A percentile compares a stretch with the other conserved stretches of the same genome.
Evolutionary conservation across 2,888 invertebrate species (phyloP).

Genomic region (Drosophila nr. perissopoda): DNA sequence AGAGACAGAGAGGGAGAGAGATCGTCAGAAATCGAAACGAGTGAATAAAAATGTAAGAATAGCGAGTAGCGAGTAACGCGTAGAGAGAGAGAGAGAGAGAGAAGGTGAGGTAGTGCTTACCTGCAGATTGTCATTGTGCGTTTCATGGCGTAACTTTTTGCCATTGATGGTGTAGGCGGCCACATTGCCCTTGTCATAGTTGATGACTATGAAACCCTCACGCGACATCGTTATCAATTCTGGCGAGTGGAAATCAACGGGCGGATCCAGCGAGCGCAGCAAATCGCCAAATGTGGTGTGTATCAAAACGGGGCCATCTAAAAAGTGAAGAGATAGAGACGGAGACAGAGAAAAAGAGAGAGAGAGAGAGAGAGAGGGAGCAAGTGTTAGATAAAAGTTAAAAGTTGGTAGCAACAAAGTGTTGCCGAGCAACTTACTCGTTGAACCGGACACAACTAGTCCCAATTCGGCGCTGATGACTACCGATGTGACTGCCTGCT

Average conservation of each 20-base stretch:
- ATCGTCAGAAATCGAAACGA: neutral
- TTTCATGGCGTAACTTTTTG: conserved; percentile 93
- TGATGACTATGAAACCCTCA: conserved; percentile 97
- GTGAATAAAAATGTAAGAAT: neutral
- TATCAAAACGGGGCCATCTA: conserved; percentile 97
- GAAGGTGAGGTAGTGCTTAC: conserved; percentile 85
- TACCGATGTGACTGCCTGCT: conserved; percentile 97
- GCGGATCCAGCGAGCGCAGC: conserved; percentile 94
- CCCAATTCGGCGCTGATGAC: conserved; percentile 99
- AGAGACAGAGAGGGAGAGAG: neutral
- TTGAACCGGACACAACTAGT: conserved; percentile 97
- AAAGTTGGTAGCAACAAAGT: neutral
- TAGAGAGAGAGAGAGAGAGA: neutral
- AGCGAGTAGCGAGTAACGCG: neutral
- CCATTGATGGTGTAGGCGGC: conserved; percentile 98
- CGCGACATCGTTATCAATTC: conserved; percentile 97
- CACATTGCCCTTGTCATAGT: conserved; percentile 96
- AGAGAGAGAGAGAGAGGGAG: neutral
- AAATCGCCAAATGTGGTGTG: conserved; percentile 99
- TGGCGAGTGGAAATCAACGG: conserved; percentile 90
- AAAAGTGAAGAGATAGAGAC: neutral
- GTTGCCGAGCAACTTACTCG: conserved; percentile 85
- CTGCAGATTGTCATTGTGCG: conserved; percentile 97
- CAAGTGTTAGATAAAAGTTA: neutral
- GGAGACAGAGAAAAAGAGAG: neutral